Evolutionary conservation across 2,888 invertebrate genomes (phyloP), one percentile per base, ranked within the genome.

Genomic region (Drosophila mettleri): DNA sequence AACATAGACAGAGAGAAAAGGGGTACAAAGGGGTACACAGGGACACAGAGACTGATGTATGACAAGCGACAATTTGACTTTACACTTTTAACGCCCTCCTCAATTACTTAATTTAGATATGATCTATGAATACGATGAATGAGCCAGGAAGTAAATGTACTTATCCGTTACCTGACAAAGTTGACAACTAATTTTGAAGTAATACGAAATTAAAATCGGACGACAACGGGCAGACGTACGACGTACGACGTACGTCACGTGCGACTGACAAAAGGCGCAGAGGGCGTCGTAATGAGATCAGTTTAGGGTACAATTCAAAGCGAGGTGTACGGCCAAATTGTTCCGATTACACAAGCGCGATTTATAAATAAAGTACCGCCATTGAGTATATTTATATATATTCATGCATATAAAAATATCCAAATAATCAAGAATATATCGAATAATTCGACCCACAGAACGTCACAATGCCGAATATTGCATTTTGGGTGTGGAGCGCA

Each of bases 391-490:
- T n/a, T 3, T 4, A 29, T 12, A 33, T 55, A 39, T 31, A 54
- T 8, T 0, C 3, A 18, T 49, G 16, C n/a, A 29, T 20, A 29
- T 29, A 51, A 24, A 63, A 67, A 63, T 66, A 86, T 61, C 60
- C 51, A 45, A 53, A 63, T 34, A 64, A 54, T 48, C 54, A 38
- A 46, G 36, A 55, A 71, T 14, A 55, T 59, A 55, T 55, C 49
- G 20, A 38, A 67, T 52, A 66, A 67, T 49, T 51, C 78, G 81
- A 80, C 68, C 74, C 74, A 74, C 45, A 74, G 65, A 85, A 59
- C 79, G 83, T 82, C 88, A 80, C 49, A 74, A 74, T 49, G 49
- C 41, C 53, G 46, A 57, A 67, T 51, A 34, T 39, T 24, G 33
- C 22, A 16, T 41, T 41, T 67, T 67, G 69, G 69, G 62, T 48